Base-by-base conservation (phyloP, 2,113 vertebrate species). In the Eurypyga helias region DNA sequence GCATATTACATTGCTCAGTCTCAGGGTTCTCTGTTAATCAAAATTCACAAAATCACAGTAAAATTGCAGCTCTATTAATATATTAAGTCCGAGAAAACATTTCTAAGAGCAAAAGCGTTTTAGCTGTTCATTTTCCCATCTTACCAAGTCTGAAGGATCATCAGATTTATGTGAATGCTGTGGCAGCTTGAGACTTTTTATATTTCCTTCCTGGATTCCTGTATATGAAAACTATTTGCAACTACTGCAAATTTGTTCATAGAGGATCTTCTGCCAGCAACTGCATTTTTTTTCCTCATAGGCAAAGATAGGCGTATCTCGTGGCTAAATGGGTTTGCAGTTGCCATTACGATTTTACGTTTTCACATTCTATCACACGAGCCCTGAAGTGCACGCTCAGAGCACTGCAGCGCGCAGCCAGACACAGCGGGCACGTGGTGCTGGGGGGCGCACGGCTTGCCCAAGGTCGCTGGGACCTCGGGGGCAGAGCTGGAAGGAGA, bases 371-470 rank as follows among this genome's bases (percentile, higher is more conserved):
- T 49, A 13, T 7, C 48, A 6, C 6, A 7, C 0, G 1, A 78
- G 29, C 34, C 43, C 41, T 29, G 11, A 7, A 26, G 51, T 1
- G 13, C 12, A 8, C 0, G 9, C 41, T 23, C 17, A 1, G 23
- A 17, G 70, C 28, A 10, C 71, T 5, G 38, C 11, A 1, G 38
- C 0, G 0, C 0, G 1, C 4, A 17, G 83, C 10, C 1, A 8
- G 76, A 17, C 3, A 0, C 1, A 0, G 43, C 1, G 4, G 34
- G 70, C 1, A 0, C 2, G 0, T 2, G 1, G 57, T 2, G 11
- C 51, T 4, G 33, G 23, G 16, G 4, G 31, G 34, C 2, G 3
- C 36, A 2, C 31, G 43, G 72, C 52, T 41, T n/a, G 26, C 48
- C 38, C 11, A 1, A 1, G 23, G 48, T 8, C 14, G 0, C 57